Evolutionary conservation across 2,113 vertebrate species (phyloP).

Genomic region (Tyto alba): DNA sequence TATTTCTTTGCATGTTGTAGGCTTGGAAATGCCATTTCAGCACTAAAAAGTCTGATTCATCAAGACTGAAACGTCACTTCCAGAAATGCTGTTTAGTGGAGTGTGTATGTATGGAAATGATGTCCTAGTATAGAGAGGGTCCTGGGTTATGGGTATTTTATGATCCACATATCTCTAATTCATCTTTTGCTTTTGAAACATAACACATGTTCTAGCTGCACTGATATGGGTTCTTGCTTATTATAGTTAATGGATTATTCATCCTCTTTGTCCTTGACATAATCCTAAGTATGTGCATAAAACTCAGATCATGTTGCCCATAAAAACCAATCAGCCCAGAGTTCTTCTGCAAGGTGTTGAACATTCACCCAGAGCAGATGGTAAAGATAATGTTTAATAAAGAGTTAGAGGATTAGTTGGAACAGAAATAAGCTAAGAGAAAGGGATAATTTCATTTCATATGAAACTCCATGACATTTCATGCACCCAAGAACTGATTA

Average conservation of each 20-base stretch:
- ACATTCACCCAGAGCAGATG: conserved; percentile 75
- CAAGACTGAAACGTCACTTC: conserved; percentile 38
- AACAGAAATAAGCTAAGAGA: conserved; percentile 72
- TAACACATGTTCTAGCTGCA: conserved; percentile 61
- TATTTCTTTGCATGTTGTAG: conserved; percentile 52
- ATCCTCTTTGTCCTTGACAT: conserved; percentile 76
- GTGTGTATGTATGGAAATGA: conserved; percentile 41
- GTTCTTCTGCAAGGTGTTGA: conserved; percentile 65
- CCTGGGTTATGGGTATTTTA: conserved; percentile 30
- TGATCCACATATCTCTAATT: conserved; percentile 57
- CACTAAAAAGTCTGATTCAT: conserved; percentile 47
- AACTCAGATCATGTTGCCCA: conserved; percentile 71
- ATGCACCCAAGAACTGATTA: conserved; percentile 66
- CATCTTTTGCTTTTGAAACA: conserved; percentile 66
- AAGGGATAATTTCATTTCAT: conserved; percentile 72
- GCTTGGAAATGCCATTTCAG: conserved; percentile 63
- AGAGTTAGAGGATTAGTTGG: conserved; percentile 73
- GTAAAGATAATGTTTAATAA: conserved; percentile 81
- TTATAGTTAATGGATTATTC: conserved; percentile 76
- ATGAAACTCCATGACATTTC: conserved; percentile 71
- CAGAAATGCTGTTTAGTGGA: conserved; percentile 31
- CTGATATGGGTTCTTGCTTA: conserved; percentile 67
- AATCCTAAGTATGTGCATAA: conserved; percentile 72
- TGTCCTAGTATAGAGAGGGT: not conserved
- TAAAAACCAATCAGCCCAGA: conserved; percentile 70